Base-by-base conservation (phyloP, 1,140 invertebrate species). In the Calephelis nemesis region DNA sequence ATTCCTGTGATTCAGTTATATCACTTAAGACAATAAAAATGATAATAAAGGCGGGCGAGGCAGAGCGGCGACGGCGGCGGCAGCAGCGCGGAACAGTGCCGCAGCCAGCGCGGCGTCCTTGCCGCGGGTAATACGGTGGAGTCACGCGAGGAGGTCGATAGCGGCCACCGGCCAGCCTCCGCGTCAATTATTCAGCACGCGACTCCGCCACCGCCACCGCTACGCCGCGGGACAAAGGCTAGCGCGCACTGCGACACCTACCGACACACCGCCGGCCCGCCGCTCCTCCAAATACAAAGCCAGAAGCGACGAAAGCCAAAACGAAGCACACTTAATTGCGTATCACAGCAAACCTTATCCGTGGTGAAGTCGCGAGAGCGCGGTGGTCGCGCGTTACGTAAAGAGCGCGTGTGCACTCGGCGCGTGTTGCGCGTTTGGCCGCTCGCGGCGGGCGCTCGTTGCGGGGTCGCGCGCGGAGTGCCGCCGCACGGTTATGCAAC, bases 151-250 rank as follows among this genome's bases (percentile, higher is more conserved):
- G 81, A 75, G 86, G 85, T 91, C 85, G 87, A 87, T 91, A 88
- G 83, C 82, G 81, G 79, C 84, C 78, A 78, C 70, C 75, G 77
- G 76, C 74, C 85, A 87, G 81, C 83, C 84, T 86, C 82, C 76
- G 81, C 80, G 73, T 91, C 82, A 88, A 91, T 89, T 89, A 91
- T 91, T 91, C 87, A 91, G 78, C 85, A 86, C 84, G 83, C 83
- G 75, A 84, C 65, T 69, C 75, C 72, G 76, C 80, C 83, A 76
- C 77, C 76, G 71, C 84, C 82, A 79, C 74, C 78, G 75, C 78
- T 81, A 75, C 74, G 72, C 77, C 73, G 73, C 75, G 73, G 74
- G 78, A 87, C 85, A 85, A 87, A 88, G 83, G 74, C 54, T 58
- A 76, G 76, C 80, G 78, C 83, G 84, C 82, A 84, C 83, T 84